A percentile compares a stretch with the other conserved stretches of the same genome.
Evolutionary conservation across 2,113 vertebrate genomes (phyloP).

Genomic region (Gnathonemus echidnorhynchus): DNA sequence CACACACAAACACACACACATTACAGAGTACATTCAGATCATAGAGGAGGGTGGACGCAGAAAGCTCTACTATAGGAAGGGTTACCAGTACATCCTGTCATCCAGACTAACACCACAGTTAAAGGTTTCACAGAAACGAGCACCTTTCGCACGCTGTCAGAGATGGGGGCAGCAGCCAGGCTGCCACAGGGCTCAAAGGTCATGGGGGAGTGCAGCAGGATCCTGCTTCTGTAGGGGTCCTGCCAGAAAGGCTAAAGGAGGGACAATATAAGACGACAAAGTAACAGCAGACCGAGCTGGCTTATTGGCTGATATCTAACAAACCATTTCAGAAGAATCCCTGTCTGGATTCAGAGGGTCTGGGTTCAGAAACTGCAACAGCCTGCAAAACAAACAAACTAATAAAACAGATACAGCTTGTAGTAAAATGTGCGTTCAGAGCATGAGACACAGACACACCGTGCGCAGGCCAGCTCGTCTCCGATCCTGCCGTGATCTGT

Average conservation of each 20-base stretch:
- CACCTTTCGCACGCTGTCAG: conserved; percentile 66
- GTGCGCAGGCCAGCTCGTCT: conserved; percentile 33
- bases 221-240: conserved; percentile 23
- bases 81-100: not conserved
- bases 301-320: not conserved
- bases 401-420: not conserved
- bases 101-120: not conserved
- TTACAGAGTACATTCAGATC: not conserved
- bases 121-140: not conserved
- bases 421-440: not conserved
- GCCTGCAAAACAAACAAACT: conserved; percentile 32
- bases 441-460: conserved; percentile 17
- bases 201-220: conserved; percentile 51
- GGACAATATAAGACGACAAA: not conserved
- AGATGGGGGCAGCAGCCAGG: conserved; percentile 65
- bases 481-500: conserved; percentile 1
- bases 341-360: conserved; percentile 36
- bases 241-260: conserved; percentile 28
- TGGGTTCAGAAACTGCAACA: conserved; percentile 59
- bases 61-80: not conserved
- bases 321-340: conserved; percentile 17
- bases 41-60: not conserved
- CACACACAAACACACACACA: not conserved
- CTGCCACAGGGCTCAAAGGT: conserved; percentile 53
- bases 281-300: not conserved